phyloP scores from a whole-genome alignment of 2,797 vertebrate species.

The Spea hammondii region DNA sequence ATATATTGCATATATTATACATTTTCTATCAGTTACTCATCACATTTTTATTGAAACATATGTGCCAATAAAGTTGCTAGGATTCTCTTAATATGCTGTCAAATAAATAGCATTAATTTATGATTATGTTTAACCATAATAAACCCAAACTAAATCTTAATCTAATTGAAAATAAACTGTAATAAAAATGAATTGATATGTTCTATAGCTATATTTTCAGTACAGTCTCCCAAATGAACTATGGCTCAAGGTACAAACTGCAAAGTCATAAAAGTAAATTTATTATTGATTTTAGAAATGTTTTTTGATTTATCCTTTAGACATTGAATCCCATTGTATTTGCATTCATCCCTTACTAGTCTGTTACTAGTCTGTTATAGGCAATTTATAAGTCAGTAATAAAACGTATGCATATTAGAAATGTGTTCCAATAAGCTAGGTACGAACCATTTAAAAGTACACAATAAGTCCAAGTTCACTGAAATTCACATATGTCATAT shows the following conservation, averaged over 20 bases:
- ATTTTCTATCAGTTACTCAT: too few relatives aligned
- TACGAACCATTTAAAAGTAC: too few relatives aligned
- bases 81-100: conserved; percentile 15
- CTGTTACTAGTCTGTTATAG: background rate
- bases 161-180: conserved; percentile 36
- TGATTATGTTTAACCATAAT: conserved; percentile 38
- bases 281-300: conserved; percentile 22
- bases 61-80: conserved; percentile 23
- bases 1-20: too few relatives aligned
- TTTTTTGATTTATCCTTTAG: conserved; percentile 21
- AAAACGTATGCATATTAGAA: background rate
- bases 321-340: conserved; percentile 4
- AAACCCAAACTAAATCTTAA: conserved; percentile 49
- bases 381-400: conserved; percentile 11
- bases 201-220: conserved; percentile 33
- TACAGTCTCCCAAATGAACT: conserved; percentile 36
- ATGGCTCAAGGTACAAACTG: conserved; percentile 22
- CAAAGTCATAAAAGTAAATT: conserved; percentile 17
- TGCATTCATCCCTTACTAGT: conserved; percentile 21
- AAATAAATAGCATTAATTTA: conserved; percentile 33
- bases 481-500: background rate
- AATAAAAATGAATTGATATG: conserved; percentile 49
- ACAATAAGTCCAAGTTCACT: too few relatives aligned
- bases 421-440: background rate
- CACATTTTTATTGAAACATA: background rate